Conservation (phyloP, 1,140 invertebrate species). For the Glossosoma conforme region DNA sequence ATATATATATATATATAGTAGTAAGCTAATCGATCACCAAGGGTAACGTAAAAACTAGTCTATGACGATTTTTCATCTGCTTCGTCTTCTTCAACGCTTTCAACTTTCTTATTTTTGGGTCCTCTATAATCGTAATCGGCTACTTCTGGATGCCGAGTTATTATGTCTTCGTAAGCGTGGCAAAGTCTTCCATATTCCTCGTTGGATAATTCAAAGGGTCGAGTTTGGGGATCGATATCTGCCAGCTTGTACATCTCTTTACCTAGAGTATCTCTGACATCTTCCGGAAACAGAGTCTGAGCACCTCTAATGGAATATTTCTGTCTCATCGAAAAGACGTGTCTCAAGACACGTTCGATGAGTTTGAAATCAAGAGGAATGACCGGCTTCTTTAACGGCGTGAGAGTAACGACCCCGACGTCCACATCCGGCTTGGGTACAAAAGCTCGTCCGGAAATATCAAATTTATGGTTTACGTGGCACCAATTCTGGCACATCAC, state of each 20-base stretch:
- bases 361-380: constrained; percentile 77
- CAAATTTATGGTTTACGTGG: constrained; percentile 75
- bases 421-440: constrained; percentile 93
- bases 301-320: constrained; percentile 73
- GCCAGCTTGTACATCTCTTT: constrained; percentile 65
- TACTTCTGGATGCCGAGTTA: constrained; percentile 65
- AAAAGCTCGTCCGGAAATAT: constrained; percentile 86
- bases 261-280: constrained; percentile 60
- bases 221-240: constrained; percentile 63
- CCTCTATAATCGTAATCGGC: constrained; percentile 63
- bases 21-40: too few species aligned
- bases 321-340: constrained; percentile 82
- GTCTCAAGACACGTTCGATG: constrained; percentile 85
- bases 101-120: constrained; percentile 40
- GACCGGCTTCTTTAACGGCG: constrained; percentile 70
- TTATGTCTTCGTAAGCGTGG: constrained; percentile 69
- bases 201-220: constrained; percentile 68
- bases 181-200: constrained; percentile 75
- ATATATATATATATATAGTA: too few species aligned
- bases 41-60: too few species aligned
- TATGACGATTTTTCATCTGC: too few species aligned
- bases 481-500: constrained; percentile 94
- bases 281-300: constrained; percentile 72
- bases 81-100: too few species aligned
- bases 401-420: constrained; percentile 88